A percentile compares a stretch with the other conserved stretches of the same genome.
Evolutionary conservation across 2,888 invertebrate species (phyloP).

Genomic region (Agriopis aurantiaria): DNA sequence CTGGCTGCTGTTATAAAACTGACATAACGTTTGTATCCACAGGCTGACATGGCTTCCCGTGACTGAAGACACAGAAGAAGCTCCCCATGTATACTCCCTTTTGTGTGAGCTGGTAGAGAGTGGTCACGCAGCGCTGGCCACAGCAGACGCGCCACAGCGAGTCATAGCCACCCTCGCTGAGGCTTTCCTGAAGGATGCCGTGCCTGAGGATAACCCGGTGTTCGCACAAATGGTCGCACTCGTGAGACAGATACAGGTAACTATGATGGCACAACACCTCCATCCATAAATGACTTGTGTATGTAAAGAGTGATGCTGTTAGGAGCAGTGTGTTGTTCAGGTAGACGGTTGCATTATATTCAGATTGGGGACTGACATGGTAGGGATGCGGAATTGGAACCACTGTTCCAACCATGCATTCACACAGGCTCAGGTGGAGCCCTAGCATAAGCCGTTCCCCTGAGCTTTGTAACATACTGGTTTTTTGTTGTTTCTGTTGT

Average conservation of each 20-base stretch:
- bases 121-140: slow-evolving; percentile 94
- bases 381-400: too few species aligned
- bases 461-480: too few species aligned
- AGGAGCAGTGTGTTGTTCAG: too few species aligned
- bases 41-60: slow-evolving; percentile 98
- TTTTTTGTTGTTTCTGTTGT: too few species aligned
- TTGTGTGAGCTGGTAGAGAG: slow-evolving; percentile 97
- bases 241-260: slow-evolving; percentile 94
- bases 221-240: slow-evolving; percentile 93
- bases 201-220: slow-evolving; percentile 91
- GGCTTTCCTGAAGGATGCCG: slow-evolving; percentile 94
- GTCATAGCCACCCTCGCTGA: slow-evolving; percentile 96
- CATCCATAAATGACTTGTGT: too few species aligned
- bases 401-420: too few species aligned
- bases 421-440: too few species aligned
- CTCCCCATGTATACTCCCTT: slow-evolving; percentile 97
- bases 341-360: too few species aligned
- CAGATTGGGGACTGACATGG: too few species aligned
- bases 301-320: too few species aligned
- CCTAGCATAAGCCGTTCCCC: too few species aligned
- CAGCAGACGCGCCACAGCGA: slow-evolving; percentile 95
- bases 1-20: not conserved
- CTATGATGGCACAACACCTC: not conserved
- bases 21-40: slow-evolving; percentile 24
- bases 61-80: slow-evolving; percentile 98